Base-by-base conservation (phyloP, 53 echinoderm and acorn worm genomes). In the Astropecten irregularis region DNA sequence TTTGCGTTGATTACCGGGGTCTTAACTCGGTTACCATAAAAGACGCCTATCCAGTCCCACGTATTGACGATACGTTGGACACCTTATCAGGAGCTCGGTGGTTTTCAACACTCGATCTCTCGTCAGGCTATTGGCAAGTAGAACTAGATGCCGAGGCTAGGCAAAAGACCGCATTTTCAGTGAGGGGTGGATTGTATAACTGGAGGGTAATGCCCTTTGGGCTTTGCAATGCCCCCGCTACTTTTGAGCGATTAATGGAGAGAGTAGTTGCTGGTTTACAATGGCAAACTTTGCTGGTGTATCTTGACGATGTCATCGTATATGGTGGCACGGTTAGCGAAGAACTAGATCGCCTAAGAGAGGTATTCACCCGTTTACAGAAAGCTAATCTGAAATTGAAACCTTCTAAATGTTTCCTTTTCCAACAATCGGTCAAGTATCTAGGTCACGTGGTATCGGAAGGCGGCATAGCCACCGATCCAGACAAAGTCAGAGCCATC, bases 91-190 rank as follows among this genome's bases (percentile, higher is more conserved):
- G 84, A n/a, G 67, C 90, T 32, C 49, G 28, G 38, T 89, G 89
- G 89, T 89, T 89, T 67, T 89, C 89, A 9, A 89, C 85, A 9
- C 57, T 89, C 9, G 90, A 85, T 21, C 60, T 83, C n/a, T 64
- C 83, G 6, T 54, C 30, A 14, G 76, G 85, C 16, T 77, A 89
- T 60, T 79, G 89, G 90, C 90, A 89, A 31, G 82, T 90, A 9
- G 86, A 85, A 19, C 31, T 85, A 3, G 85, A 69, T 9, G 72
- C 85, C 4, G 72, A 85, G 6, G 90, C 79, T 3, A 84, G 61
- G 39, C 48, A 90, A 42, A 90, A 86, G 49, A 38, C 90, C 2
- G 81, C 79, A 19, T 85, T 85, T 61, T 70, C 79, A 9, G 86
- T 85, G n/a, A 16, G 90, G 19, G 84, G 85, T 34, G 85, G 90